Percentiles rank a stretch among this genome's conserved stretches.
Conservation (phyloP, 2,888 invertebrate genomes). For the Leptinotarsa peninsularis region DNA sequence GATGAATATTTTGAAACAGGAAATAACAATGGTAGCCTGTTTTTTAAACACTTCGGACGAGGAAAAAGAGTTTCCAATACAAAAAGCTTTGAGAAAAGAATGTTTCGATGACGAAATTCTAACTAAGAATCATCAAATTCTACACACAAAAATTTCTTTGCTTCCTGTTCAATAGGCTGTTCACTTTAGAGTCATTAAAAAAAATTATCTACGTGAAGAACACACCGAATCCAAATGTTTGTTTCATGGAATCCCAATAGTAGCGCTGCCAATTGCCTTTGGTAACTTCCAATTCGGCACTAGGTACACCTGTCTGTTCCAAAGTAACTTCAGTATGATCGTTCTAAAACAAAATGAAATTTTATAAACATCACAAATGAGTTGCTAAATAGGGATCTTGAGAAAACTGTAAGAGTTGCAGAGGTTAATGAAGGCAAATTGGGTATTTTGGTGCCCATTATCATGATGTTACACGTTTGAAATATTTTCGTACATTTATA, state of each 20-base stretch:
- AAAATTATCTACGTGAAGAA: slow-evolving; percentile 65
- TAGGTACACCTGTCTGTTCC: slow-evolving; percentile 87
- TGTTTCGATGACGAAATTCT: not conserved
- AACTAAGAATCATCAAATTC: slow-evolving; percentile 2
- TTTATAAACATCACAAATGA: not conserved
- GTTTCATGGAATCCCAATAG: slow-evolving; percentile 95
- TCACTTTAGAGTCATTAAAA: not conserved
- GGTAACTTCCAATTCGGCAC: slow-evolving; percentile 82
- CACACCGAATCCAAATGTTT: slow-evolving; percentile 90
- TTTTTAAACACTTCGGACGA: no score
- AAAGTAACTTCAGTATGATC: slow-evolving; percentile 88
- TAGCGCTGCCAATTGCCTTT: slow-evolving; percentile 91
- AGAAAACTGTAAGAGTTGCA: not conserved
- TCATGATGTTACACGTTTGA: no score
- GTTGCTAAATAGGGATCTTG: no score
- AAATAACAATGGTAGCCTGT: no score
- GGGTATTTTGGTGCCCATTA: no score
- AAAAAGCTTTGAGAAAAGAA: not conserved
- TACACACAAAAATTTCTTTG: slow-evolving; percentile 14
- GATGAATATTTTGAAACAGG: no score
- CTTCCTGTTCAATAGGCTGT: not conserved
- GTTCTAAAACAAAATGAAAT: slow-evolving; percentile 67
- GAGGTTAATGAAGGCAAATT: no score
- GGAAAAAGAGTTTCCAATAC: not conserved
- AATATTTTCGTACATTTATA: no score